These are phyloP conservation scores for Merodon equestris DNA, from an alignment of 2,888 invertebrate species.

Conservation along the genomic window DNA sequence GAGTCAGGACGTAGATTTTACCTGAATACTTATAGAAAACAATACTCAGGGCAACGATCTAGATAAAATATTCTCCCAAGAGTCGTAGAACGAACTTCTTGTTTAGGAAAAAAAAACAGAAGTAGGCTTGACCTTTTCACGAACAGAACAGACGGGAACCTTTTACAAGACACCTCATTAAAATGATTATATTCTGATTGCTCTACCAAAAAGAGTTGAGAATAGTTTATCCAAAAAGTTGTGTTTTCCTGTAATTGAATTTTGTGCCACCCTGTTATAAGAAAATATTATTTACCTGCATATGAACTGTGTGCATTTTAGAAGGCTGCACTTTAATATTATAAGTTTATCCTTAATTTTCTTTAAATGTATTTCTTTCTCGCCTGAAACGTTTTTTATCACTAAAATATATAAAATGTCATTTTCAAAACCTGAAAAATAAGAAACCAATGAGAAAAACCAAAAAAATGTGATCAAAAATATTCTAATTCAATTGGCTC, in stretches of 20 bases:
- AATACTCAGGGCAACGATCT: no score
- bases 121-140: no score
- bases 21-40: no score
- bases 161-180: no score
- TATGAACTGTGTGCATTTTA: constrained; percentile 44
- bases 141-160: no score
- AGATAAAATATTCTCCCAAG: no score
- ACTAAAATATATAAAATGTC: constrained; percentile 34
- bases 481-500: constrained; percentile 65
- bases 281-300: constrained; percentile 1
- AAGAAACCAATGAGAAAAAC: constrained; percentile 25
- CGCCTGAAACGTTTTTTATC: constrained; percentile 36
- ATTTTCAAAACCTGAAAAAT: constrained; percentile 46
- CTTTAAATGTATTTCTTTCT: constrained; percentile 21
- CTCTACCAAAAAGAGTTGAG: no score
- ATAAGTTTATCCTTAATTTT: constrained; percentile 11
- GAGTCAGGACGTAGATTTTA: no score
- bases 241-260: constrained; percentile 14
- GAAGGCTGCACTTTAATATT: constrained; percentile 44
- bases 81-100: no score
- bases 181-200: no score
- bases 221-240: no score
- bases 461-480: constrained; percentile 61
- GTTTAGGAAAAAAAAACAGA: no score
- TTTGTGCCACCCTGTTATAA: constrained; percentile 28